Percentiles rank a stretch among this genome's conserved stretches.
phyloP scores from a whole-genome alignment of 2,113 vertebrate species.

The Meriones unguiculatus region DNA sequence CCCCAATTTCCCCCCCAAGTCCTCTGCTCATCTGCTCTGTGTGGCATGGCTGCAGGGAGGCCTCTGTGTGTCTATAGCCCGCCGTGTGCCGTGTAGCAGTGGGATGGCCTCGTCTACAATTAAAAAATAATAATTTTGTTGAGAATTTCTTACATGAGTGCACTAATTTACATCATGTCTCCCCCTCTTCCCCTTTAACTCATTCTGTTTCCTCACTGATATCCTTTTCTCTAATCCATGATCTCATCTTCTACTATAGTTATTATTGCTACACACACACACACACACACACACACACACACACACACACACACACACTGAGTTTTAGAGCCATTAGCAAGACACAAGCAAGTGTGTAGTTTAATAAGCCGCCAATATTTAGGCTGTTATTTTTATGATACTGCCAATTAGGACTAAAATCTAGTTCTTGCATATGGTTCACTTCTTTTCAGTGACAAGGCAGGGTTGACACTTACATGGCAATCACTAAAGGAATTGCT shows the following conservation, averaged over 20 bases:
- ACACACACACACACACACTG: background rate
- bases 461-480: constrained; percentile 27
- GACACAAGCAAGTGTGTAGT: background rate
- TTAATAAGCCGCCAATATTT: constrained; percentile 32
- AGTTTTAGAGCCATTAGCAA: background rate
- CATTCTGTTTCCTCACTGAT: background rate
- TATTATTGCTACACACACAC: background rate
- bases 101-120: background rate
- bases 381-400: constrained; percentile 45
- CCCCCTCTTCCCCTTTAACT: background rate
- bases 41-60: too few relatives aligned
- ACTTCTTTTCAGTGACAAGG: constrained; percentile 11
- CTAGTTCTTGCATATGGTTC: constrained; percentile 12
- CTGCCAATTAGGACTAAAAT: constrained; percentile 27
- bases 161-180: background rate
- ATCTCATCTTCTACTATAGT: background rate
- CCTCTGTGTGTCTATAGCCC: background rate
- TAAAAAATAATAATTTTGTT: background rate
- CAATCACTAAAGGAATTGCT: background rate
- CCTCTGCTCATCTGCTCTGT: background rate
- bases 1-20: background rate
- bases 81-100: background rate
- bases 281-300: background rate
- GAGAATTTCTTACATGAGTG: background rate
- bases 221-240: background rate